phyloP scores from a whole-genome alignment of 2,797 vertebrate genomes.

The Meriones psammophilus region DNA sequence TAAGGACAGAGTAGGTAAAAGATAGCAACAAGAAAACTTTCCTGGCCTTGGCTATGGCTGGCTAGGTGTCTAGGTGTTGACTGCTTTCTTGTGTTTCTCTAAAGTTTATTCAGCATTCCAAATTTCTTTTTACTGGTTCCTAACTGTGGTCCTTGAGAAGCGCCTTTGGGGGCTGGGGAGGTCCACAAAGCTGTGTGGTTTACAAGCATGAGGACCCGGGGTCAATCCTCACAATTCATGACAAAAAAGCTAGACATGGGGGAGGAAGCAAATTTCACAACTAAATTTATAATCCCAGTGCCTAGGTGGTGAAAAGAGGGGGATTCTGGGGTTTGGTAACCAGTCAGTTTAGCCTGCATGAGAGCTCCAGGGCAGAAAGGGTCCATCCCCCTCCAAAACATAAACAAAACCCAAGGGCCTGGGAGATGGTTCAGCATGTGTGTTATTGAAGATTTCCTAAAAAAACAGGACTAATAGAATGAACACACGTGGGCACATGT shows the following conservation, averaged over 20 bases:
- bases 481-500: not conserved
- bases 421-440: not conserved
- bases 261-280: not conserved
- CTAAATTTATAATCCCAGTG: not conserved
- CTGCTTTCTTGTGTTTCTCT: not conserved
- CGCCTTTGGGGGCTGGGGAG: not conserved
- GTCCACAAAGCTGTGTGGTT: not conserved
- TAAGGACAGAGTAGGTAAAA: not conserved
- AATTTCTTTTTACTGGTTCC: not conserved
- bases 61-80: not conserved
- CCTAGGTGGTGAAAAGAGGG: too few relatives aligned
- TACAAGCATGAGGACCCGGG: not conserved
- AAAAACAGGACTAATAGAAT: not conserved
- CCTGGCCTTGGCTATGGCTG: not conserved
- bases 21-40: not conserved
- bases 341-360: not conserved
- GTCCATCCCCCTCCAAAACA: too few relatives aligned
- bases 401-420: not conserved
- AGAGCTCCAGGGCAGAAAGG: not conserved
- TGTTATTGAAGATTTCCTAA: not conserved
- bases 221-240: not conserved
- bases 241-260: not conserved
- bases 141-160: not conserved
- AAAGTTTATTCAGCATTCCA: not conserved
- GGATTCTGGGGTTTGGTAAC: not conserved